Evolutionary conservation across 2,797 vertebrate genomes (phyloP).

Genomic region (Micromesistius poutassou): DNA sequence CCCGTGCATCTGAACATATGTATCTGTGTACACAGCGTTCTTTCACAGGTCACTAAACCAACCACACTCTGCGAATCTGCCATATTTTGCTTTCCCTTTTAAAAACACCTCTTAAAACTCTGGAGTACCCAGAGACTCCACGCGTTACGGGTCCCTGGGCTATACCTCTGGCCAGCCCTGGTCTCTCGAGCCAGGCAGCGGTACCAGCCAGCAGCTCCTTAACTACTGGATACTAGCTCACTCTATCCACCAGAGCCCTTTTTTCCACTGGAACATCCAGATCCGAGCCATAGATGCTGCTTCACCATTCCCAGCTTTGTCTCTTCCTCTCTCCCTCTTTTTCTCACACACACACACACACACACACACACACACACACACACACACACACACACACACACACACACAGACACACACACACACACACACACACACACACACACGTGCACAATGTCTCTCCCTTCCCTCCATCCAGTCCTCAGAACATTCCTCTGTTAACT

Average conservation of each 20-base stretch:
- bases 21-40: background rate
- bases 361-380: background rate
- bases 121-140: background rate
- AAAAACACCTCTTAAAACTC: background rate
- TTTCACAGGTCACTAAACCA: background rate
- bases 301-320: conserved; percentile 33
- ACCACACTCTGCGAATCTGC: background rate
- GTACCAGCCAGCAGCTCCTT: conserved; percentile 35
- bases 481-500: conserved; percentile 67
- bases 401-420: too few relatives aligned
- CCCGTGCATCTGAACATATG: background rate
- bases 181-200: background rate
- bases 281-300: conserved; percentile 34
- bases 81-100: background rate
- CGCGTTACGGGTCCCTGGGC: background rate
- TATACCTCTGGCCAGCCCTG: background rate
- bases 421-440: background rate
- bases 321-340: conserved; percentile 27
- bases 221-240: conserved; percentile 41
- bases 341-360: background rate
- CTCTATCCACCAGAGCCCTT: conserved; percentile 46
- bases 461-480: conserved; percentile 36
- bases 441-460: background rate
- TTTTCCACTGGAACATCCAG: conserved; percentile 64
- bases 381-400: background rate